A percentile compares a stretch with the other conserved stretches of the same genome.
Evolutionary conservation across 2,888 invertebrate genomes (phyloP).

Genomic region (Thumatha senex): DNA sequence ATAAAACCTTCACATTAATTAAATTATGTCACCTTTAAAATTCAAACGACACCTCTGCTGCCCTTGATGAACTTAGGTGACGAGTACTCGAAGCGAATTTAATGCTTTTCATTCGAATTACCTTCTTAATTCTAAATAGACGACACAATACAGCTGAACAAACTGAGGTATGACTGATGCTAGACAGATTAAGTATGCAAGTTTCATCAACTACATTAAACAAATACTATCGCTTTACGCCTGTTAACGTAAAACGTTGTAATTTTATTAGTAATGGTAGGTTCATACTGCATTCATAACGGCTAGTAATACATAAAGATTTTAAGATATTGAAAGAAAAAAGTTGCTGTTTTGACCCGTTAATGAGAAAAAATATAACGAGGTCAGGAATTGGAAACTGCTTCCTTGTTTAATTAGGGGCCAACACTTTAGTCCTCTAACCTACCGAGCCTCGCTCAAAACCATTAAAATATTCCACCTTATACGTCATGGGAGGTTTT

Average conservation of each 20-base stretch:
- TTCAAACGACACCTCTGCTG: slow-evolving; percentile 2
- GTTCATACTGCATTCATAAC: no score
- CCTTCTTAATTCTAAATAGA: not conserved
- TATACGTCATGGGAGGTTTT: no score
- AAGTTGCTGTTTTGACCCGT: no score
- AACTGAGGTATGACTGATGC: not conserved
- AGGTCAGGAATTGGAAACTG: no score
- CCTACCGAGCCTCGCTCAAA: no score
- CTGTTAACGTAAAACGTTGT: slow-evolving; percentile 11
- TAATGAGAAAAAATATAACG: no score
- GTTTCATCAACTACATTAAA: slow-evolving; percentile 20
- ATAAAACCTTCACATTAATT: slow-evolving; percentile 15
- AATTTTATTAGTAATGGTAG: slow-evolving; percentile 13
- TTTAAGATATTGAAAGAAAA: no score
- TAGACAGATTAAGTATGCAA: slow-evolving; percentile 14
- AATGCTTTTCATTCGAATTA: slow-evolving; percentile 4
- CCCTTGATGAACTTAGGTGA: slow-evolving; percentile 5
- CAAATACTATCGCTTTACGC: slow-evolving; percentile 29
- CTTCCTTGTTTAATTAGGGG: no score
- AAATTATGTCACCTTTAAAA: slow-evolving; percentile 14
- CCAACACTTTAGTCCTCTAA: no score
- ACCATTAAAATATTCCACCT: no score
- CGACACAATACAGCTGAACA: not conserved
- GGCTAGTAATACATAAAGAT: no score
- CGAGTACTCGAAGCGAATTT: slow-evolving; percentile 17